Percentiles rank a stretch among this genome's conserved stretches.
phyloP scores from a whole-genome alignment of 2,113 vertebrate species.

The Muscicapa adusta region DNA sequence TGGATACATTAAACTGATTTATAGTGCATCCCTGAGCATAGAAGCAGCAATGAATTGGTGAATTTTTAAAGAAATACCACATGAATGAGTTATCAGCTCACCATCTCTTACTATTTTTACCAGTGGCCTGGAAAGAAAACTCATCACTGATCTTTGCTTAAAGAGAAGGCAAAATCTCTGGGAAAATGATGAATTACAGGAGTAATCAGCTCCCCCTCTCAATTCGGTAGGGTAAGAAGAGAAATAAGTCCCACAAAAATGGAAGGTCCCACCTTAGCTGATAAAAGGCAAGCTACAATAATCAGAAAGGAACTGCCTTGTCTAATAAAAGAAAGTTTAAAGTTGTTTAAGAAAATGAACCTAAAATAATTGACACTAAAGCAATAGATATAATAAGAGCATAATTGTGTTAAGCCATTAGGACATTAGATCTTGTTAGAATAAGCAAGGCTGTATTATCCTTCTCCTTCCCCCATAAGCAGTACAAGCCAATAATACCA shows the following conservation, averaged over 20 bases:
- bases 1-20: neutral
- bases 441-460: neutral
- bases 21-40: neutral
- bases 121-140: neutral
- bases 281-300: neutral
- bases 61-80: neutral
- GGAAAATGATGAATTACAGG: neutral
- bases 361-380: neutral
- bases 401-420: neutral
- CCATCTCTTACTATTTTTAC: neutral
- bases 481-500: neutral
- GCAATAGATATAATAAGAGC: neutral
- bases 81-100: neutral
- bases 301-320: neutral
- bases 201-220: neutral
- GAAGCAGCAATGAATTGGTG: neutral
- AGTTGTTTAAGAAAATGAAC: neutral
- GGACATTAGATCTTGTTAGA: neutral
- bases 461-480: neutral
- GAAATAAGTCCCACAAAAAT: neutral
- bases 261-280: neutral
- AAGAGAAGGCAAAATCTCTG: neutral
- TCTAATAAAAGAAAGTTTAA: neutral
- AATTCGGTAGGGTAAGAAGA: neutral
- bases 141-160: neutral